phyloP scores from a whole-genome alignment of 2,113 vertebrate species.

The Ammodytes dubius region DNA sequence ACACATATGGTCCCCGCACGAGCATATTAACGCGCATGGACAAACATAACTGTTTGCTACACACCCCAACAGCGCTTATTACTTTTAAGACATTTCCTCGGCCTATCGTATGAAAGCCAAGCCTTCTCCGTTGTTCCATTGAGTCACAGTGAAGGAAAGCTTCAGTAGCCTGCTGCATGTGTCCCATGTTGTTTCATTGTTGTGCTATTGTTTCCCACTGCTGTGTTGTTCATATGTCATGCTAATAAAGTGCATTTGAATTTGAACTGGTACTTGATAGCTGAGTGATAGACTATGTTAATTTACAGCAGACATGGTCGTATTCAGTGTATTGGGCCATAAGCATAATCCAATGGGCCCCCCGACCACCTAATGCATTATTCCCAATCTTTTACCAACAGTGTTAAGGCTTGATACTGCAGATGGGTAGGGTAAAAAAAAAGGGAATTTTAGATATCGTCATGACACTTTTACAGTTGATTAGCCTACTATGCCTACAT shows the following conservation, averaged over 20 bases:
- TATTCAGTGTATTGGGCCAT: slow-evolving; percentile 15
- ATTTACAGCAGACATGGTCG: slow-evolving; percentile 19
- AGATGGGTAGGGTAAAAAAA: too few relatives aligned
- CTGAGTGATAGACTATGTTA: slow-evolving; percentile 3
- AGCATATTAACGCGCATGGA: neutral
- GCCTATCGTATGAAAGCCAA: neutral
- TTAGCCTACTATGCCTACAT: too few relatives aligned
- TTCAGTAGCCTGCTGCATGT: neutral
- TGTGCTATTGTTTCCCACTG: neutral
- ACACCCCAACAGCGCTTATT: neutral
- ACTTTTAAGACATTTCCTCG: neutral
- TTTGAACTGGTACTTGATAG: slow-evolving; percentile 30
- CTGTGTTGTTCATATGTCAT: neutral
- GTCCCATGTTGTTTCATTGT: neutral
- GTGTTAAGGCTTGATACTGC: neutral
- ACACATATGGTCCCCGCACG: slow-evolving; percentile 8
- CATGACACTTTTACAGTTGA: too few relatives aligned
- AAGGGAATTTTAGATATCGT: too few relatives aligned
- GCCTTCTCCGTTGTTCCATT: neutral
- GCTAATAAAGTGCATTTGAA: slow-evolving; percentile 38
- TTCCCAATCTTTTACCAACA: slow-evolving; percentile 1
- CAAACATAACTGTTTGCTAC: neutral
- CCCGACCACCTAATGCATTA: slow-evolving; percentile 45
- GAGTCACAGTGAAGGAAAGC: neutral
- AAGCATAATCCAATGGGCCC: neutral